Evolutionary conservation across 2,888 invertebrate species (phyloP), one percentile per base, ranked within the genome.

Genomic region (Cephonodes hylas): DNA sequence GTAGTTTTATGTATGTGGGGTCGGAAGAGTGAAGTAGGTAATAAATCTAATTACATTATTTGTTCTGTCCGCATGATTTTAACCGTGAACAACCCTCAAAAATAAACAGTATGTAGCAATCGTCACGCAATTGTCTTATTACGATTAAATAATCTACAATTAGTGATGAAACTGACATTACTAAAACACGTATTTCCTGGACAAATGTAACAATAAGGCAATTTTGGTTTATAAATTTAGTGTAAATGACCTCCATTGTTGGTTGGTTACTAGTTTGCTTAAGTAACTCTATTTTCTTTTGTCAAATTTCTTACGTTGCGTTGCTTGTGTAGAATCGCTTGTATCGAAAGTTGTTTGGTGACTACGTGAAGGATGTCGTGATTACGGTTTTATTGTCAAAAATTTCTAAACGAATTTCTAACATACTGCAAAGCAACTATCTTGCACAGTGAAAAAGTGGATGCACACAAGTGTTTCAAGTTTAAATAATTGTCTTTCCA

Each of bases 41-140:
- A 8, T 20, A 46, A 46, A 25, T 27, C 7, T 15, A 3, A 48
- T 38, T 38, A 38, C 34, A 27, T 15, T 7, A 2, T 27, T 22
- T 45, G n/a, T 48, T 48, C 48, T 8, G 15, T 6, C 23, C 27
- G 48, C n/a, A 48, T 27, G 7, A 7, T 25, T 48, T 15, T 27
- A n/a, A 3, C 23, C 8, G 8, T 44, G 23, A 48, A 48, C 7
- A 27, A 8, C 8, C 15, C 15, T 23, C 48, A 3, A 48, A 48
- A 48, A 15, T 0, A 48, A 15, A 7, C 25, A 27, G 48, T 15
- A 48, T 27, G 48, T 6, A 48, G 27, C 25, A 15, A 27, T 48
- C 8, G 25, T 23, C 66, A 61, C 63, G 65, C 67, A 66, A 68
- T 65, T 65, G 63, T 65, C 59, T 65, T 64, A 65, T 66, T 63